Base-by-base conservation (phyloP, 2,113 vertebrate genomes). In the Spilogale gracilis region DNA sequence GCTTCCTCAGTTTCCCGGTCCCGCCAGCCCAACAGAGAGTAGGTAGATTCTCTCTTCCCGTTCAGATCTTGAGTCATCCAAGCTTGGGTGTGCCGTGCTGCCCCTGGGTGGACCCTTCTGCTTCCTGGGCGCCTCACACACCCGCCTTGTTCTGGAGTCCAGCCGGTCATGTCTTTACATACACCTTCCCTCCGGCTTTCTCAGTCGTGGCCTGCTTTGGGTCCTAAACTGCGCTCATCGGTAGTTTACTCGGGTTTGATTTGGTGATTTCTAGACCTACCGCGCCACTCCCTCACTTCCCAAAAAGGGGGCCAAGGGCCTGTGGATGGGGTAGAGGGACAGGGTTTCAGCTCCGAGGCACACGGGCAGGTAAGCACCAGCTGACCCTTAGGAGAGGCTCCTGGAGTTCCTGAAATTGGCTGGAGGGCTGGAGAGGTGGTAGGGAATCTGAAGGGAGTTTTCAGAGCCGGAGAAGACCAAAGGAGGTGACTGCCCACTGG, bases 381-480 rank as follows among this genome's bases (percentile, higher is more conserved):
- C 65, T 25, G 13, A 54, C 30, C 71, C 84, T 86, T 73, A 32
- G 20, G n/a, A 18, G 74, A 5, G 32, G 32, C 74, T 52, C 6
- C 3, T 20, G 45, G 20, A 43, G 32, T 79, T 89, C 58, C 91
- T 27, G 17, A 32, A 30, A 1, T 2, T 60, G 65, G 61, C 54
- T 65, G 9, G 2, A 6, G 9, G 60, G 61, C 54, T 65, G 9
- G 2, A 6, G 9, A 54, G 14, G 13, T 27, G 21, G 79, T 18
- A 80, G 56, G 60, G 43, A 78, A 80, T 71, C 83, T 25, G 63
- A 78, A 95, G 86, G 94, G 65, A 60, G 30, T 91, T 97, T 93
- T 76, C 63, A 83, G 56, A 63, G 18, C 13, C 73, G 2, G n/a
- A 38, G 30, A 17, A 67, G 76, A 61, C 81, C n/a, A 48, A 84